phyloP scores from a whole-genome alignment of 2,113 vertebrate genomes.

The Craseonycteris thonglongyai region DNA sequence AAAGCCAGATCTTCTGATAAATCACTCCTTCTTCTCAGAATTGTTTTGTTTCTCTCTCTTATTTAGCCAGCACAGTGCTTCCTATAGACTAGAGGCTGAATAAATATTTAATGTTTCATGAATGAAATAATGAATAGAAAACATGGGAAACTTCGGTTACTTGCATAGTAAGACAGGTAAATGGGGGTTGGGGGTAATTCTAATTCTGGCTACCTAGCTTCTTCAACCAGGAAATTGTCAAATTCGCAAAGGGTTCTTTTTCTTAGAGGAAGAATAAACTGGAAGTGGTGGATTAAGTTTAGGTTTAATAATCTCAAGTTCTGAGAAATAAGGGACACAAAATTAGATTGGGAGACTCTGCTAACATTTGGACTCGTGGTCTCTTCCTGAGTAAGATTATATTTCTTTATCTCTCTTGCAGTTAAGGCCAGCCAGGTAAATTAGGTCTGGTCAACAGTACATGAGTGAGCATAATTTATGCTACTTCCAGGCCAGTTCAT shows the following conservation, averaged over 20 bases:
- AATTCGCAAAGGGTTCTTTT: background rate
- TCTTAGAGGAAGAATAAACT: background rate
- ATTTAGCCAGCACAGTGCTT: background rate
- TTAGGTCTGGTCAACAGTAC: background rate
- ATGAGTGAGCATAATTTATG: background rate
- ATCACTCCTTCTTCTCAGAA: background rate
- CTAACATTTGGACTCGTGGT: background rate
- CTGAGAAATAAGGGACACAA: background rate
- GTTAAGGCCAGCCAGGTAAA: background rate
- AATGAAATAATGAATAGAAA: background rate
- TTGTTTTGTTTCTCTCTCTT: background rate
- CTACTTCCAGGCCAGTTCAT: background rate
- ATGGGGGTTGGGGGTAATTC: background rate
- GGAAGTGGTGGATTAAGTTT: background rate
- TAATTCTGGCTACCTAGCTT: background rate
- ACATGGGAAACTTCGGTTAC: background rate
- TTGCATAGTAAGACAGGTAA: background rate
- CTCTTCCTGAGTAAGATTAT: background rate
- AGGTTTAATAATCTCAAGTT: background rate
- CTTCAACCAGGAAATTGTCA: background rate
- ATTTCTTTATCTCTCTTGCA: background rate
- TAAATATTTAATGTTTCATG: constrained; percentile 32
- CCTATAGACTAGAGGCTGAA: background rate
- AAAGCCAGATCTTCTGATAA: background rate
- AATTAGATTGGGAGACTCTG: background rate